Conservation (phyloP, 2,797 vertebrate genomes). For the Gymnodraco acuticeps region DNA sequence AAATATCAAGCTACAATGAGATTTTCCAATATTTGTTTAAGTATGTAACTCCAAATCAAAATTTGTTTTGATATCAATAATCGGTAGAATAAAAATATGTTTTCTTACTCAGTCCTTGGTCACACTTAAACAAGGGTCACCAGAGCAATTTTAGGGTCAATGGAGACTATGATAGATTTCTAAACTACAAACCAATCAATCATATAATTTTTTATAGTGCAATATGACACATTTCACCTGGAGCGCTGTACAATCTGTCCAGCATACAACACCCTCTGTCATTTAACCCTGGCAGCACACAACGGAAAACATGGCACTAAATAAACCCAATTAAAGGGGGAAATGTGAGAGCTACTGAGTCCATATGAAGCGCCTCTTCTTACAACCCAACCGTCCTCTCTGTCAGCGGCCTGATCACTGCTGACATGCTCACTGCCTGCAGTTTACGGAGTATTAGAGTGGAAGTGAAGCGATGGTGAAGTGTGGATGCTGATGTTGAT, state of each 20-base stretch:
- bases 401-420: slow-evolving; percentile 51
- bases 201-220: no score
- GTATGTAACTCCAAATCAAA: not conserved
- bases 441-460: slow-evolving; percentile 58
- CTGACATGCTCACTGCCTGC: slow-evolving; percentile 44
- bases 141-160: not conserved
- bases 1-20: not conserved
- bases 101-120: not conserved
- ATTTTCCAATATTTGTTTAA: not conserved
- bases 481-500: slow-evolving; percentile 65
- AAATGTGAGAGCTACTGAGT: no score
- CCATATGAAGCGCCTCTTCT: slow-evolving; percentile 8
- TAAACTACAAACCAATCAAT: not conserved
- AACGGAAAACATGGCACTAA: no score
- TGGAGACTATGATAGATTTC: not conserved
- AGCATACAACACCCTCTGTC: no score
- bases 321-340: no score
- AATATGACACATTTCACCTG: no score
- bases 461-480: slow-evolving; percentile 47
- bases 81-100: not conserved
- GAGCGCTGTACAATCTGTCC: no score
- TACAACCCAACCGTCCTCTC: slow-evolving; percentile 32
- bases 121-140: not conserved
- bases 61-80: not conserved
- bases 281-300: no score